Base-by-base conservation (phyloP, 64 coral and sea anemone genomes). In the Pocillopora damicornis region DNA sequence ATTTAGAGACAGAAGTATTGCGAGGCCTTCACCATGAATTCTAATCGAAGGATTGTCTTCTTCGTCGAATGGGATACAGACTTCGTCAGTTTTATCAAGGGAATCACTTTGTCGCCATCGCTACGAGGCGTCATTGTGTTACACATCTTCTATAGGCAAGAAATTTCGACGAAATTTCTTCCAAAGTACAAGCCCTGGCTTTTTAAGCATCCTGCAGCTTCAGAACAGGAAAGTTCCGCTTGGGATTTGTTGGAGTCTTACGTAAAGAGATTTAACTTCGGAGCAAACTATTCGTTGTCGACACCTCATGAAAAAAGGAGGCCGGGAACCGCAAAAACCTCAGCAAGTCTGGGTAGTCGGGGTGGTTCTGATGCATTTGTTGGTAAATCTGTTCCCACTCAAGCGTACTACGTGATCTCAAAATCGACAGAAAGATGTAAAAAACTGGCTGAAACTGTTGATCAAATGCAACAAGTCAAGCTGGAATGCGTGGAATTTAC, bases 181-280 rank as follows among this genome's bases (percentile, higher is more conserved):
- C 93, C 88, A 1, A 90, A 75, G n/a, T 94, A 94, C 76, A 79
- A 71, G 18, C 88, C 92, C 13, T 94, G 92, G 92, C 37, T 94
- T 58, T 94, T 94, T 60, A 94, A 91, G 59, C 93, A 94, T 67
- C 93, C 93, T 9, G 79, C 81, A 14, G 25, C 76, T 18, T 26
- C 6, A 68, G 93, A 81, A 17, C 73, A 37, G 9, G 58, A 72
- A 36, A 57, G 66, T 10, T 26, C 68, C 5, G 75, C 59, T 11
- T 63, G 61, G 80, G 58, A 73, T 59, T 23, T 77, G 13, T 37
- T 94, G 15, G 83, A 91, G 61, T 77, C 78, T 2, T 91, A 80
- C 59, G 72, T 94, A 6, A 79, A 86, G 57, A 62, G 74, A 30
- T 90, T 76, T 86, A 94, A 61, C 60, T 94, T 90, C 73, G 66